Evolutionary conservation across 1,140 invertebrate genomes (phyloP).

Genomic region (Calephelis nemesis): DNA sequence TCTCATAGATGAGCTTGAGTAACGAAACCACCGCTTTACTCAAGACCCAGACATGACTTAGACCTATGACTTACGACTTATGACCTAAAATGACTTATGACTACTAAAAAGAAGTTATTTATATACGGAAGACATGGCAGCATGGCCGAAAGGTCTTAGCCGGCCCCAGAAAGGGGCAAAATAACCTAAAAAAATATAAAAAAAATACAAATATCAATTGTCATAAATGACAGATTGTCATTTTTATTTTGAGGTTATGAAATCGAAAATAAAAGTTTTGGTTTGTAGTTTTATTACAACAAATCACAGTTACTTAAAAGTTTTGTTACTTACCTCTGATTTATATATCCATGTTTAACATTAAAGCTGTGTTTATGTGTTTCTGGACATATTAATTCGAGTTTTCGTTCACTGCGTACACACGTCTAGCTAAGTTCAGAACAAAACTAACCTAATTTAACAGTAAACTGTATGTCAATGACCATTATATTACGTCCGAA

Average conservation of each 20-base stretch:
- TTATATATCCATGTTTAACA: conserved; percentile 1
- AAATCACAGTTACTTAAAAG: neutral
- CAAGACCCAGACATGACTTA: too few species aligned
- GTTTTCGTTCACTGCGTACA: neutral
- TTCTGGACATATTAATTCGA: neutral
- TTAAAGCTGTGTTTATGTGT: neutral
- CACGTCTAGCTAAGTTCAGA: conserved; percentile 4
- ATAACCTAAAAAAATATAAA: too few species aligned
- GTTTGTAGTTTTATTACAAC: neutral
- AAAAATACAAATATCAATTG: neutral
- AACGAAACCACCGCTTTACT: too few species aligned
- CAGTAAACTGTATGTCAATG: conserved; percentile 36
- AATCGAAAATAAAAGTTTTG: neutral
- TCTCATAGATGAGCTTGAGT: too few species aligned
- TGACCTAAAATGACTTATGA: too few species aligned
- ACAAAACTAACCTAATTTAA: conserved; percentile 62
- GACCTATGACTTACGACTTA: too few species aligned
- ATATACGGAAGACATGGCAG: too few species aligned
- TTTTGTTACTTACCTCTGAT: conserved; percentile 17
- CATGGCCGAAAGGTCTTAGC: too few species aligned
- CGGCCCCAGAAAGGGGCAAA: too few species aligned
- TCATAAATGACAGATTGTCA: neutral
- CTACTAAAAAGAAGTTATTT: too few species aligned
- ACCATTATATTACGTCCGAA: neutral
- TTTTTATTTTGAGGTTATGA: neutral